A percentile compares a stretch with the other conserved stretches of the same genome.
Conservation (phyloP, 2,797 vertebrate species). For the Capromys pilorides region DNA sequence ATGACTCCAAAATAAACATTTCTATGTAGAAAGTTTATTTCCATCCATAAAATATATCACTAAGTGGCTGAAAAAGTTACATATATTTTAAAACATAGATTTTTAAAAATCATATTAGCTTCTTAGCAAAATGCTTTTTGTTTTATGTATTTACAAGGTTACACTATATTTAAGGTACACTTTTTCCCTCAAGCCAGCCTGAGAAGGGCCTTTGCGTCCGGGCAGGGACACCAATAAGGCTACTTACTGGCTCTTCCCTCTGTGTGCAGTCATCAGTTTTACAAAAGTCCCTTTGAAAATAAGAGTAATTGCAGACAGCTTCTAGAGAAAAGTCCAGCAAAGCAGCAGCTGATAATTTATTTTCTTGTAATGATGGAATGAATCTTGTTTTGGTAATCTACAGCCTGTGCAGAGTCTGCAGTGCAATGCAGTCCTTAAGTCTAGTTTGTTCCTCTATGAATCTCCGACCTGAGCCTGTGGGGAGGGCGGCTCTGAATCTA, state of each 20-base stretch:
- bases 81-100: constrained; percentile 80
- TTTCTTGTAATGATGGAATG: constrained; percentile 59
- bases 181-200: constrained; percentile 40
- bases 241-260: constrained; percentile 53
- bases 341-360: constrained; percentile 69
- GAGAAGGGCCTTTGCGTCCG: neutral
- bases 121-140: constrained; percentile 76
- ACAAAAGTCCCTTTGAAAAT: constrained; percentile 70
- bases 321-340: constrained; percentile 64
- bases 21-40: constrained; percentile 81
- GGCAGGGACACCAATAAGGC: neutral
- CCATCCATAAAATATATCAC: constrained; percentile 81
- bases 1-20: neutral
- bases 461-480: constrained; percentile 57
- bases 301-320: constrained; percentile 52
- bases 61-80: constrained; percentile 80
- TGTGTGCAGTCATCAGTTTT: constrained; percentile 25
- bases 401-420: constrained; percentile 54
- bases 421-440: constrained; percentile 10
- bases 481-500: neutral
- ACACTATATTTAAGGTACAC: constrained; percentile 12
- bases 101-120: constrained; percentile 75
- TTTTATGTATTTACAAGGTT: constrained; percentile 76
- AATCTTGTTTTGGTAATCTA: constrained; percentile 50
- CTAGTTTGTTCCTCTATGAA: constrained; percentile 61